Conservation (phyloP, 2,113 vertebrate genomes). For the Syrrhaptes paradoxus region DNA sequence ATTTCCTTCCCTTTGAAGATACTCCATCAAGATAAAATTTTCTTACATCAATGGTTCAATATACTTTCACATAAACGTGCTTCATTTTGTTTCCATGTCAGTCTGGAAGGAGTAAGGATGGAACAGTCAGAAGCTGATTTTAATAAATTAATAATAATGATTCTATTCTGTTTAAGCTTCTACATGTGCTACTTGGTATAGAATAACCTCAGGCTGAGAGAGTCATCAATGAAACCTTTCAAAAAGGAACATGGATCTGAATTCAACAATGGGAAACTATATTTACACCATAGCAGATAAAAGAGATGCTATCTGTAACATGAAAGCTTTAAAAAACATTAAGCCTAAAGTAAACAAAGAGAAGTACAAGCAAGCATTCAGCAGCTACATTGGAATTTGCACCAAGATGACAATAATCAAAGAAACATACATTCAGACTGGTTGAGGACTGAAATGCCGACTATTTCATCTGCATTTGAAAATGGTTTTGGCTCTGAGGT, state of each 20-base stretch:
- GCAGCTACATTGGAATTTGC: background rate
- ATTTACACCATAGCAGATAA: background rate
- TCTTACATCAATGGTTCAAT: background rate
- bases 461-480: background rate
- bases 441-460: background rate
- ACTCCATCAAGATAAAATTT: conserved; percentile 19
- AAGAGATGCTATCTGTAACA: conserved; percentile 5
- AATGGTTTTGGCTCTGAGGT: background rate
- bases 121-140: conserved; percentile 14
- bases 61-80: background rate
- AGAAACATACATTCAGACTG: background rate
- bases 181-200: background rate
- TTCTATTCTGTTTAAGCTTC: conserved; percentile 10
- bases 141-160: conserved; percentile 50
- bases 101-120: background rate
- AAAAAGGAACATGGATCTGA: background rate
- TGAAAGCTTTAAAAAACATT: conserved; percentile 3
- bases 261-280: conserved; percentile 23
- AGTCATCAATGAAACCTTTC: conserved; percentile 6
- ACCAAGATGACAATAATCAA: background rate
- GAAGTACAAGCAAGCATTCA: background rate
- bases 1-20: conserved; percentile 44
- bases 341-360: background rate
- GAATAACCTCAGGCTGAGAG: background rate
- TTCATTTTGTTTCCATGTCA: background rate